Percentiles rank a stretch among this genome's conserved stretches.
These are phyloP conservation scores for Oscheius sp. DNA, from an alignment of 2,888 invertebrate species.

Conservation along the genomic window DNA sequence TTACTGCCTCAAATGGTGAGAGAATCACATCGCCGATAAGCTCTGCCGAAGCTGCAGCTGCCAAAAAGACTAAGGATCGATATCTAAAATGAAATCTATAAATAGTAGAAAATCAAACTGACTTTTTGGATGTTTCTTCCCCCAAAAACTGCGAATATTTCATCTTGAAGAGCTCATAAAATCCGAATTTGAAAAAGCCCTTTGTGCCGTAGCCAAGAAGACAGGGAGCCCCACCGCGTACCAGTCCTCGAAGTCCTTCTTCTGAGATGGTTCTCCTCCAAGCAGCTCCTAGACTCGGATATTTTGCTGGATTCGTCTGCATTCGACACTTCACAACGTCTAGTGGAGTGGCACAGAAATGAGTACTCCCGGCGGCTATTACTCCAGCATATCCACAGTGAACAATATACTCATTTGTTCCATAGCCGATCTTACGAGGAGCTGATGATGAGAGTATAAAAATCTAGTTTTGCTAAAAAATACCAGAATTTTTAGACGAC, in stretches of 20 bases:
- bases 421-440: neutral
- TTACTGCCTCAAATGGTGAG: conserved; percentile 92
- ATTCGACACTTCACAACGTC: conserved; percentile 7
- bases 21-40: conserved; percentile 97
- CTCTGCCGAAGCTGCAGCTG: conserved; percentile 91
- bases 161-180: conserved; percentile 90
- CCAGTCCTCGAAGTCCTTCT: conserved; percentile 9
- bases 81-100: conserved; percentile 5
- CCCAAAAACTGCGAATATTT: conserved; percentile 75
- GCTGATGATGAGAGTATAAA: neutral
- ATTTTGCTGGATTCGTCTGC: conserved; percentile 19
- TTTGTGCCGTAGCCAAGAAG: conserved; percentile 73
- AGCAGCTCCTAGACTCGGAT: neutral
- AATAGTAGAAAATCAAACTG: too few species aligned
- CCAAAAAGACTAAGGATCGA: conserved; percentile 82
- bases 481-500: neutral
- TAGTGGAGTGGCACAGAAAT: neutral
- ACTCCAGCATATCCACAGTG: neutral
- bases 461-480: neutral
- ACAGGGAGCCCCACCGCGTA: neutral
- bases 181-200: conserved; percentile 92
- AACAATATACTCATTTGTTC: neutral
- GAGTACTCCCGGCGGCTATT: neutral
- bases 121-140: conserved; percentile 11
- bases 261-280: neutral